phyloP scores from a whole-genome alignment of 1,140 invertebrate species.

The Hormaphis cornu region DNA sequence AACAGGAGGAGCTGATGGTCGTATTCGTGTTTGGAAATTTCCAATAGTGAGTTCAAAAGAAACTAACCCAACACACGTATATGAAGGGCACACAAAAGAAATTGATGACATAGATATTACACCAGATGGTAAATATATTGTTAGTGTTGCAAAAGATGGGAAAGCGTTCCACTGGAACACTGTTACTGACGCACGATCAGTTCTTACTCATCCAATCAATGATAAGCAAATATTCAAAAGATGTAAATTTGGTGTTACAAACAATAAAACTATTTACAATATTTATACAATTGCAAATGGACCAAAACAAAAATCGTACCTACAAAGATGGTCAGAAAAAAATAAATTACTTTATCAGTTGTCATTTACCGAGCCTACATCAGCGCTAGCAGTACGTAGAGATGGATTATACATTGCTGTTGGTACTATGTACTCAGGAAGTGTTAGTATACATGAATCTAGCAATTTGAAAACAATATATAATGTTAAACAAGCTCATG shows the following conservation, averaged over 20 bases:
- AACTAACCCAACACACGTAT: constrained; percentile 41
- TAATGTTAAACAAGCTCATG: constrained; percentile 72
- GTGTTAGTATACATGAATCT: constrained; percentile 78
- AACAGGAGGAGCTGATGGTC: constrained; percentile 84
- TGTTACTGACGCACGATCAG: constrained; percentile 51
- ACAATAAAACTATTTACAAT: background rate
- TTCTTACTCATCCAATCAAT: constrained; percentile 48
- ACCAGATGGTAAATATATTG: constrained; percentile 59
- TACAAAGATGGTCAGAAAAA: constrained; percentile 47
- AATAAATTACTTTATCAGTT: constrained; percentile 8
- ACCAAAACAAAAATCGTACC: constrained; percentile 40
- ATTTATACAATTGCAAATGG: constrained; percentile 20
- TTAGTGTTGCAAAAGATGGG: constrained; percentile 81
- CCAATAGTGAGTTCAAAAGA: constrained; percentile 56
- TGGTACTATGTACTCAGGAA: constrained; percentile 85
- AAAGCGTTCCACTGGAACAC: constrained; percentile 70
- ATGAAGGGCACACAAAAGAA: constrained; percentile 66
- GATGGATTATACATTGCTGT: constrained; percentile 85
- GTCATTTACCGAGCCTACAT: constrained; percentile 52
- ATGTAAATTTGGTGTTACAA: constrained; percentile 37
- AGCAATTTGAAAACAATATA: constrained; percentile 84
- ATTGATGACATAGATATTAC: constrained; percentile 88
- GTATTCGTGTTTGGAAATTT: constrained; percentile 79
- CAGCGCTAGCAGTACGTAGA: constrained; percentile 76
- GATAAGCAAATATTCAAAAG: constrained; percentile 39